Base-by-base conservation (phyloP, 2,888 invertebrate species). In the Sinodicranocentrus sp. region DNA sequence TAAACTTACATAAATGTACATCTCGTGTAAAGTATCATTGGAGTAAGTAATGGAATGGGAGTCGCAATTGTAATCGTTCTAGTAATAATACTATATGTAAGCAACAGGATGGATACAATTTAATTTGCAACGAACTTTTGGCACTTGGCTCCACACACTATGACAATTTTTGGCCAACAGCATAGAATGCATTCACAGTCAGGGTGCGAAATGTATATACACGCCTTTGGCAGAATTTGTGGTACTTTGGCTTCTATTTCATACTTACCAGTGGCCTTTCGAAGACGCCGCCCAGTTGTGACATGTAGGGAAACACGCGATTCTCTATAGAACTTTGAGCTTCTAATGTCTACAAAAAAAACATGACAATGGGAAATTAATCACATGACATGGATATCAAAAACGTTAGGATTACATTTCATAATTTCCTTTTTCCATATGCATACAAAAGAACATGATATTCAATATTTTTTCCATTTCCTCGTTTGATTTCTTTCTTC, bases 211-310 rank as follows among this genome's bases (percentile, higher is more conserved):
- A 10, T 48, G 5, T 48, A n/a, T 48, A n/a, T 48, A 6, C 10
- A n/a, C 2, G 2, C 2, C 21, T 57, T 57, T 77, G 76, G 65
- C 76, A 67, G 25, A 65, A 57, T 2, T 76, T 76, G 26, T 57
- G 23, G 39, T 67, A 77, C 0, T 68, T 44, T 44, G 10, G 25
- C 17, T 5, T 19, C 43, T n/a, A 43, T 63, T 72, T 48, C n/a
- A n/a, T 10, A 80, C 85, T 86, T 86, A 86, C 87, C 78, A 86
- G 48, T 72, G 84, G 86, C 57, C 82, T 83, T 75, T 87, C 87
- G 57, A 87, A 87, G 48, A 87, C 86, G 68, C 70, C 84, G 72
- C 85, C 85, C 71, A 87, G 84, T 57, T 82, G 85, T 57, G 85
- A 86, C 85, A 87, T 87, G 71, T 84, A 80, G 17, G 86, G 86